A percentile compares a stretch with the other conserved stretches of the same genome.
phyloP scores from a whole-genome alignment of 1,140 invertebrate genomes.

The Phortica variegata region DNA sequence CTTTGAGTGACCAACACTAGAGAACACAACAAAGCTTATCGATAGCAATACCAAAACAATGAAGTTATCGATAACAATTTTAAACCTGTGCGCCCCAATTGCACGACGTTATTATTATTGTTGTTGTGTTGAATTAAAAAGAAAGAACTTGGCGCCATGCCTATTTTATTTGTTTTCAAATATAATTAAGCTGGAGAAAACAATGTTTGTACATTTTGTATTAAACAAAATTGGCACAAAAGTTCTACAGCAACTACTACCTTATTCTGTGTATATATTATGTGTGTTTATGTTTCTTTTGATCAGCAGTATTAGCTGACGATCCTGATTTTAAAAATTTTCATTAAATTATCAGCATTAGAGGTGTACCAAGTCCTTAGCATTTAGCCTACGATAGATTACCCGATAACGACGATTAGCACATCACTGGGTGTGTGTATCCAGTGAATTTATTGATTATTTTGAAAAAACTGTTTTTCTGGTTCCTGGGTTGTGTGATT shows the following conservation, averaged over 20 bases:
- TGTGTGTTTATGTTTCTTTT: no score
- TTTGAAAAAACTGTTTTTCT: no score
- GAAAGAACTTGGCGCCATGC: background rate
- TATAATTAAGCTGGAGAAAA: background rate
- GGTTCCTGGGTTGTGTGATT: no score
- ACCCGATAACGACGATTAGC: constrained; percentile 5
- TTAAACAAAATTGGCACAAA: constrained; percentile 20
- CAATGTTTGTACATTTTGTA: background rate
- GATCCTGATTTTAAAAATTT: no score
- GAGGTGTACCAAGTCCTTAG: no score
- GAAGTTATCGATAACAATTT: background rate
- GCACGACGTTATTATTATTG: no score
- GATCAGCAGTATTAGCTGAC: no score
- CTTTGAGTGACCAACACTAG: no score
- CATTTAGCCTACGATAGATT: constrained; percentile 31
- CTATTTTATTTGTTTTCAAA: background rate
- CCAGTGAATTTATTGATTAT: background rate
- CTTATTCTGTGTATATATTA: no score
- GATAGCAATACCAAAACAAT: background rate
- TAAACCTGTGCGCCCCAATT: background rate
- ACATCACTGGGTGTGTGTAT: background rate
- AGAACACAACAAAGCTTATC: background rate
- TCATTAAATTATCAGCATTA: no score
- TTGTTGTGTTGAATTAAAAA: no score
- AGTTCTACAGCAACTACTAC: constrained; percentile 27